Conservation (phyloP, 2,113 vertebrate genomes). For the Ranitomeya imitator region DNA sequence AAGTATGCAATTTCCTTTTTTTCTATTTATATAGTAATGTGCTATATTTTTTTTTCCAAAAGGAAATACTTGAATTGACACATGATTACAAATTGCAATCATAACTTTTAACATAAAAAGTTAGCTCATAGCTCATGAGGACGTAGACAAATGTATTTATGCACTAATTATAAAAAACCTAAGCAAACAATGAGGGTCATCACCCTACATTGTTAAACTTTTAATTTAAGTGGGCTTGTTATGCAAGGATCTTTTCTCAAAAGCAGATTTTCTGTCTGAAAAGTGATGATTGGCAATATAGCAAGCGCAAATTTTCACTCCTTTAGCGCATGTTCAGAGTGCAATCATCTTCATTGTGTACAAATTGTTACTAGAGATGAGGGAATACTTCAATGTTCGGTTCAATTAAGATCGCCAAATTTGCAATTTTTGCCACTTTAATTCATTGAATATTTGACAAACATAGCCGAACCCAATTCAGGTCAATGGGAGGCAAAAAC, state of each 20-base stretch:
- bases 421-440: no score
- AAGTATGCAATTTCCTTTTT: background rate
- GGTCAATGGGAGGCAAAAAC: no score
- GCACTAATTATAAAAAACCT: background rate
- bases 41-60: background rate
- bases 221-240: background rate
- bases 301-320: no score
- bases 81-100: background rate
- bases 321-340: no score
- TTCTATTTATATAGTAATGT: background rate
- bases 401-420: no score
- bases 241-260: background rate
- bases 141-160: background rate
- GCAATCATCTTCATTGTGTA: no score
- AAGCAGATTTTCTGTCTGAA: no score
- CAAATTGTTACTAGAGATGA: no score
- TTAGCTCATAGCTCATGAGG: background rate
- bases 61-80: background rate
- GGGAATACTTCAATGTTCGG: no score
- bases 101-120: background rate
- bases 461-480: no score
- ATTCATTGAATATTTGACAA: no score
- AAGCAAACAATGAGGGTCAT: background rate
- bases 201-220: background rate
- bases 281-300: no score